Evolutionary conservation across 2,888 invertebrate genomes (phyloP).

Genomic region (Atherix ibis): DNA sequence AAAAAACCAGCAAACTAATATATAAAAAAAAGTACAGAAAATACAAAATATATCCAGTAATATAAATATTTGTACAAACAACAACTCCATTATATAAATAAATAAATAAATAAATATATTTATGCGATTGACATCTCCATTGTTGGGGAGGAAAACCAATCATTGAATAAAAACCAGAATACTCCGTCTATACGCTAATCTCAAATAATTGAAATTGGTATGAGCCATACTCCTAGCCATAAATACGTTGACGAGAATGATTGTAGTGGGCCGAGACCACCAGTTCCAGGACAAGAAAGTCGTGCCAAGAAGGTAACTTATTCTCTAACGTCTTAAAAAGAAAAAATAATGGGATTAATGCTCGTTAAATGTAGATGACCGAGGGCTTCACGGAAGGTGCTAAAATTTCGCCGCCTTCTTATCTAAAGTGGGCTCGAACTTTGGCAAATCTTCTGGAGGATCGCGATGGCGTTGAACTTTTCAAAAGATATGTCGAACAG

Average conservation of each 20-base stretch:
- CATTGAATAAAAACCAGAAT: neutral
- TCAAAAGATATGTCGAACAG: slow-evolving; percentile 64
- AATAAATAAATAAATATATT: neutral
- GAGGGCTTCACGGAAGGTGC: slow-evolving; percentile 30
- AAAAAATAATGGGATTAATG: neutral
- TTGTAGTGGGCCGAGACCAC: slow-evolving; percentile 54
- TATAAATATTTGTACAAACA: too few relatives aligned
- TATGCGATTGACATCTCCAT: neutral
- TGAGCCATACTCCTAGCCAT: slow-evolving; percentile 31
- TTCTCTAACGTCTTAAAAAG: neutral
- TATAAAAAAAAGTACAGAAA: neutral
- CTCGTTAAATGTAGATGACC: slow-evolving; percentile 24
- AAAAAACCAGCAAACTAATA: too few relatives aligned
- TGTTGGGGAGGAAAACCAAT: neutral
- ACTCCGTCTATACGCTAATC: neutral
- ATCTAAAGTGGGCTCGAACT: slow-evolving; percentile 78
- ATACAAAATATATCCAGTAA: too few relatives aligned
- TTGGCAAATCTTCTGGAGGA: slow-evolving; percentile 74
- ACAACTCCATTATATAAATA: neutral
- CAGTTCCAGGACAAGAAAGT: slow-evolving; percentile 57
- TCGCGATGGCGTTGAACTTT: slow-evolving; percentile 75
- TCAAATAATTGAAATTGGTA: slow-evolving; percentile 20
- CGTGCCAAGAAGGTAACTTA: slow-evolving; percentile 28
- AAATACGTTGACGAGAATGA: slow-evolving; percentile 33
- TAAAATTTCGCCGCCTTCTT: slow-evolving; percentile 45